Evolutionary conservation across 1,140 invertebrate species (phyloP).

Genomic region (Ephestia elutella): DNA sequence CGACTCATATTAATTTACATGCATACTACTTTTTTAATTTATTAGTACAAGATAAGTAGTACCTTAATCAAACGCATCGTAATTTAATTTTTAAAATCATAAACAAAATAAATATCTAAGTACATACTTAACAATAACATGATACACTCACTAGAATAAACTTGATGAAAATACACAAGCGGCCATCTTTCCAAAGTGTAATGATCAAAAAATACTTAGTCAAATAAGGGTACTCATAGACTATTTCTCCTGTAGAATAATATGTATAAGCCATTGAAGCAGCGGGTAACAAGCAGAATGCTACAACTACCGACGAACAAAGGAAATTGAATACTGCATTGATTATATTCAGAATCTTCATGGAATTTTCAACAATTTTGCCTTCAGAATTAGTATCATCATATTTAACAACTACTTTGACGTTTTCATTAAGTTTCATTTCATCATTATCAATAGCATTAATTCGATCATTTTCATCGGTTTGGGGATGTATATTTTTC

Average conservation of each 20-base stretch:
- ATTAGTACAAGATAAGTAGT: too few species aligned
- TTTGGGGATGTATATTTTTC: constrained; percentile 24
- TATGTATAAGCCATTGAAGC: constrained; percentile 29
- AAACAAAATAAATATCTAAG: too few species aligned
- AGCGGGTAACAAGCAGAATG: constrained; percentile 24
- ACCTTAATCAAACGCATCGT: too few species aligned
- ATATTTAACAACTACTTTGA: neutral
- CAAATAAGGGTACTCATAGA: constrained; percentile 30
- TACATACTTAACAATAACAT: too few species aligned
- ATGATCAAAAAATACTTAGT: constrained; percentile 39
- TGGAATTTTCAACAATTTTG: constrained; percentile 15
- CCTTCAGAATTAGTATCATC: constrained; percentile 4
- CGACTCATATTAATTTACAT: too few species aligned
- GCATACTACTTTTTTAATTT: too few species aligned
- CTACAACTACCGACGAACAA: constrained; percentile 11
- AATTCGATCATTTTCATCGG: too few species aligned
- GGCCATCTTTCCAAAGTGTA: constrained; percentile 31
- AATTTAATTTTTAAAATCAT: too few species aligned
- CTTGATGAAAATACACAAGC: constrained; percentile 39
- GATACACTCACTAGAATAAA: constrained; percentile 41
- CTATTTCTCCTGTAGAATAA: constrained; percentile 20
- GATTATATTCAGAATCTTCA: constrained; percentile 15
- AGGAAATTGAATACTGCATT: constrained; percentile 8
- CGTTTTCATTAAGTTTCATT: neutral
- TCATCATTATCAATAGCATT: too few species aligned